Base-by-base conservation (phyloP, 2,888 invertebrate genomes). In the Ennomos erosarius region DNA sequence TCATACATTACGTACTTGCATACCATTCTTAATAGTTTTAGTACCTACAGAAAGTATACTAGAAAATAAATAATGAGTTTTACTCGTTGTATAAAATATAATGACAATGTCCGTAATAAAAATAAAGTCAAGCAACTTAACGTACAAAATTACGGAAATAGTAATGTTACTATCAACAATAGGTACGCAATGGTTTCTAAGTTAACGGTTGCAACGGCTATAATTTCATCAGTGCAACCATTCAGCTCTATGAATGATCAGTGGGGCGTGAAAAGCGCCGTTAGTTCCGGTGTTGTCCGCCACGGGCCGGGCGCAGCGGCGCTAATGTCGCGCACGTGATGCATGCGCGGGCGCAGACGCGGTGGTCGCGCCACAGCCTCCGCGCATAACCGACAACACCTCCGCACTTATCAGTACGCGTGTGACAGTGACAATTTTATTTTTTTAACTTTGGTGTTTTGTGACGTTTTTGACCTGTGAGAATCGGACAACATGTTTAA, bases 331-430 rank as follows among this genome's bases (percentile, higher is more conserved):
- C 76, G 89, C 91, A 90, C 90, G 90, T 91, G 90, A 90, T 85
- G 82, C 73, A 78, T 81, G 85, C 87, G 90, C 89, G 73, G 65
- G 85, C 84, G 84, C 90, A 90, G 89, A 89, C 85, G 85, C 82
- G 82, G 79, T 71, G 76, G 76, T 77, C 76, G 88, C 90, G 89
- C 87, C 77, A 88, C 85, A 90, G 87, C 90, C 90, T 90, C 87
- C 87, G 87, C 79, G 85, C 86, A 82, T 74, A 78, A 77, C 75
- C 73, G 62, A 71, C 74, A 74, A 75, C 75, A 74, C 73, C 79
- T 74, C 75, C 75, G 72, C 70, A 73, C 79, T 80, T 75, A 81
- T 75, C 78, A 79, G 73, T 72, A 76, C 78, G 90, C 87, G 89
- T 82, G 90, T 90, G 87, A 84, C 76, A 78, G 74, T 78, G 82